Percentiles rank a stretch among this genome's conserved stretches.
These are phyloP conservation scores for Drymodes brunneopygia DNA, from an alignment of 2,113 vertebrate species.

Conservation along the genomic window DNA sequence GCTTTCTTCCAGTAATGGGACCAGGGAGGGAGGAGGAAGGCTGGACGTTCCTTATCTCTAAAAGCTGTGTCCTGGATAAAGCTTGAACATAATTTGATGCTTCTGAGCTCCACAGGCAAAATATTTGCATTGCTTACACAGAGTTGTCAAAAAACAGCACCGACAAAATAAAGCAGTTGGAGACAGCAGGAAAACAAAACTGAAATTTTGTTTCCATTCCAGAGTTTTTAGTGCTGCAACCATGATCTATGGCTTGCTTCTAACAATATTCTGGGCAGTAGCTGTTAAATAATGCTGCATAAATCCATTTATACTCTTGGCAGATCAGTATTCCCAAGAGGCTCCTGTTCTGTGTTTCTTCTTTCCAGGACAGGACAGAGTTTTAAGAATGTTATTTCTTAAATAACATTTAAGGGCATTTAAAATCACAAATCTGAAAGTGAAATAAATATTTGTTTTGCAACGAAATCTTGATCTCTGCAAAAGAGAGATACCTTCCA, in stretches of 20 bases:
- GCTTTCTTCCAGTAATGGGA: background rate
- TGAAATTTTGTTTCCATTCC: conserved; percentile 5
- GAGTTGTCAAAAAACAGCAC: background rate
- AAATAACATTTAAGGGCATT: too few relatives aligned
- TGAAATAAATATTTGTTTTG: background rate
- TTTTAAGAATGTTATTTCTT: background rate
- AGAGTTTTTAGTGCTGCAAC: conserved; percentile 12
- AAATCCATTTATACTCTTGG: background rate
- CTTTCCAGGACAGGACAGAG: background rate
- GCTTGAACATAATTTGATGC: background rate
- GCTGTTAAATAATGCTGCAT: background rate
- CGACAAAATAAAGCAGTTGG: accelerated
- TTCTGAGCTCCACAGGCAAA: background rate
- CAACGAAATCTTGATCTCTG: background rate
- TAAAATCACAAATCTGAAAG: conserved; percentile 1
- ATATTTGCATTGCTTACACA: background rate
- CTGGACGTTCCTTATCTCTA: background rate
- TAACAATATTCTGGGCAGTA: background rate
- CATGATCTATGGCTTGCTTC: conserved; percentile 7
- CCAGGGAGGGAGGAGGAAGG: background rate
- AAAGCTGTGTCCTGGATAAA: background rate
- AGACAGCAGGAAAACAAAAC: conserved; percentile 1
- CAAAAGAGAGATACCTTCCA: background rate
- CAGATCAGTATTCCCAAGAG: background rate
- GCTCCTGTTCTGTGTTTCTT: background rate